Evolutionary conservation across 2,797 vertebrate genomes (phyloP), one percentile per base, ranked within the genome.

Genomic region (Phataginus tetradactyla): DNA sequence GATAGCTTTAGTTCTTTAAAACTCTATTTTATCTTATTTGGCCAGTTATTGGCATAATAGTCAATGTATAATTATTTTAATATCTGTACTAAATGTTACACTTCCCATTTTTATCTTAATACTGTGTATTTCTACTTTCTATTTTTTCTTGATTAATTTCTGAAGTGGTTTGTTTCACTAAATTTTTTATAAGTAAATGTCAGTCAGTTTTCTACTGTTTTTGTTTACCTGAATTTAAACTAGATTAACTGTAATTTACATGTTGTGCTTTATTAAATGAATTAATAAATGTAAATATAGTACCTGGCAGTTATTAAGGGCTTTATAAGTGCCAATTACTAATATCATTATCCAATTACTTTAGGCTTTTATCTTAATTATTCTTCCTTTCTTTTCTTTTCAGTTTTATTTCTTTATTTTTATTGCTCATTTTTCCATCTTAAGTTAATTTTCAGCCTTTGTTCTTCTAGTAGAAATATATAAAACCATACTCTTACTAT

Each of bases 41-140:
- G 27, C 1, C 9, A 42, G 42, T 51, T 68, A 63, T 80, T 92
- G 15, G 23, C 42, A 86, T 74, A 63, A 53, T 39, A 59, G 63
- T 75, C 12, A 45, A 86, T 39, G 59, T 15, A 13, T 72, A 66
- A 68, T 79, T 90, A 84, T 90, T 92, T 94, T 91, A 80, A 55
- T 51, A 15, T 63, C 9, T 39, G 32, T 0, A n/a, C 21, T 75
- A 57, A 27, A 25, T 39, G 0, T 72, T 85, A 42, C 51, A 39
- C 2, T 29, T 17, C 77, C 18, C 34, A 72, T 79, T 69, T 72
- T 53, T 88, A 68, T 42, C 8, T 69, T 57, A 85, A 88, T 87
- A 57, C 86, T 42, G 20, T 55, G 2, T 49, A 53, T 37, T 75
- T 81, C 4, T 34, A 63, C 8, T 15, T 68, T 49, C 7, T 59